Evolutionary conservation across 2,113 vertebrate species (phyloP).

Genomic region (Coptodon rendalli): DNA sequence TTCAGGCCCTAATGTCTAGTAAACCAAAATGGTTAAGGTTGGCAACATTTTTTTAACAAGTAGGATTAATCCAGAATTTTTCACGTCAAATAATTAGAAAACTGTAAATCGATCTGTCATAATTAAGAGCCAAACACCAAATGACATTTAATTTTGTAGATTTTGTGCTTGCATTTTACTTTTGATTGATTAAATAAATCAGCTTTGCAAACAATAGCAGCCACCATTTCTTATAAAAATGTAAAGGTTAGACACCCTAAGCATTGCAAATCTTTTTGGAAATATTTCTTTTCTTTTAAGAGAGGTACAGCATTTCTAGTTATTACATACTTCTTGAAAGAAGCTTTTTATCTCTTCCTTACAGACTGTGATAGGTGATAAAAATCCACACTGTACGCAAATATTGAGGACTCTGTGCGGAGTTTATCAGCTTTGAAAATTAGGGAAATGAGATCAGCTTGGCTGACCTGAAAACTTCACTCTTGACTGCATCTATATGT

Average conservation of each 20-base stretch:
- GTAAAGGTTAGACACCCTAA: background rate
- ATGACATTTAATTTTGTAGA: background rate
- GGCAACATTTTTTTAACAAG: background rate
- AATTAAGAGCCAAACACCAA: background rate
- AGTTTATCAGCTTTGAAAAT: background rate
- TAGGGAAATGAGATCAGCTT: constrained; percentile 18
- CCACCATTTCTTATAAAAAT: background rate
- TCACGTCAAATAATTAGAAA: background rate
- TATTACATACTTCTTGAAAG: background rate
- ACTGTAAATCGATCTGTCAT: background rate
- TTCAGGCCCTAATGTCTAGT: background rate
- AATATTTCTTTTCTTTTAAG: background rate
- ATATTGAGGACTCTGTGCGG: background rate
- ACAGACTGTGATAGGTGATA: background rate
- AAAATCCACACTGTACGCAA: background rate
- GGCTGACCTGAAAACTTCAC: background rate
- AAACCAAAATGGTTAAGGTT: background rate
- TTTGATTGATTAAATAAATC: background rate
- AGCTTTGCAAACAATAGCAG: background rate
- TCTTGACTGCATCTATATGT: background rate
- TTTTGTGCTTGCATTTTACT: background rate
- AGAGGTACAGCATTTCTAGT: background rate
- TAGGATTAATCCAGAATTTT: background rate
- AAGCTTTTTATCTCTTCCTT: background rate
- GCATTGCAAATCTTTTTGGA: background rate